Base-by-base conservation (phyloP, 2,888 invertebrate species). In the Listrodromus nycthemerus region DNA sequence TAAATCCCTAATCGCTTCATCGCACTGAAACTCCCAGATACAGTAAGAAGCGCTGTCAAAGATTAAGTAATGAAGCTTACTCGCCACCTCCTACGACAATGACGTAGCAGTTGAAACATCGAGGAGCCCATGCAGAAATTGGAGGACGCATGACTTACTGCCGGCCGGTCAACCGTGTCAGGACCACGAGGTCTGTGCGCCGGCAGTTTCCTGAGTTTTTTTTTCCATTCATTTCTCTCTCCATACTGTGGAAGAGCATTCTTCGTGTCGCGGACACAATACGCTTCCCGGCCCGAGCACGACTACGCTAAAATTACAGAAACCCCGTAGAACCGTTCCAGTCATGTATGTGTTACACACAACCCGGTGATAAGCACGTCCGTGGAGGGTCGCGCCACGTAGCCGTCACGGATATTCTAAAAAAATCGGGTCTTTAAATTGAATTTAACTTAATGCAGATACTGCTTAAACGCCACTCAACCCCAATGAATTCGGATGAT, bases 111-210 rank as follows among this genome's bases (percentile, higher is more conserved):
- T 37, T 37, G 10, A 37, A 37, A 10, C 37, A 37, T 37, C 37
- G 27, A 50, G 52, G n/a, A 75, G 61, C 48, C 55, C 61, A 67
- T 58, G 30, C 41, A 50, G 52, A 16, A 48, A 66, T 55, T 24
- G 27, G n/a, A 24, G 30, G 33, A 37, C 45, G 58, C 67, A 80
- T 80, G 73, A 74, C 67, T 80, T 74, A 74, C 67, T 21, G 58
- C 19, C 48, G 45, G 48, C 24, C 80, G 79, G 79, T 79, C 55
- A 73, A 66, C 37, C 78, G 67, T 79, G 79, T 58, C 65, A 79
- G 41, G 33, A 33, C 30, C 74, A 67, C 37, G 80, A 80, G 67
- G 48, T 55, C 5, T n/a, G 41, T 24, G 37, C 48, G 48, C 52
- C 33, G 71, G 79, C 52, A 66, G 55, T 41, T 30, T 48, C 27